Evolutionary conservation across 2,113 vertebrate genomes (phyloP).

Genomic region (Anseranas semipalmata): DNA sequence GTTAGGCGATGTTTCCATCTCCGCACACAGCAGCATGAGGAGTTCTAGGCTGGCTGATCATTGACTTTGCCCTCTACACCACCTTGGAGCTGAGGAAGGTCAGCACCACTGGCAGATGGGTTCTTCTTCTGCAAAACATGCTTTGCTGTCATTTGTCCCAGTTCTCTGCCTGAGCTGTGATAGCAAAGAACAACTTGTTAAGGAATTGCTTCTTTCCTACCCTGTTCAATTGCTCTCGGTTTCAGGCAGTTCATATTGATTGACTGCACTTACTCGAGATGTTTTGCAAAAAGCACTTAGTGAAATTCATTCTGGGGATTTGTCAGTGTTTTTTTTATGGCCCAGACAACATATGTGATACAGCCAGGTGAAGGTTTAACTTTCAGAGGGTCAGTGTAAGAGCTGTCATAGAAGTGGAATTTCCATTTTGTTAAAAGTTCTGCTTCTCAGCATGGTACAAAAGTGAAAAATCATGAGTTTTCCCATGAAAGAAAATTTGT

Average conservation of each 20-base stretch:
- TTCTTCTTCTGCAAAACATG: neutral
- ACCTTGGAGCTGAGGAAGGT: neutral
- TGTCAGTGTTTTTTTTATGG: neutral
- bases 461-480: neutral
- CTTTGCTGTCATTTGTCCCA: neutral
- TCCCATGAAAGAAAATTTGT: accelerated
- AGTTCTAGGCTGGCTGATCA: neutral
- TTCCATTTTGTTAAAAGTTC: neutral
- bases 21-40: neutral
- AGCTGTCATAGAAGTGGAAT: neutral
- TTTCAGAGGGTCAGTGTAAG: neutral
- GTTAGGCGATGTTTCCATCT: neutral
- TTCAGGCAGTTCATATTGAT: neutral
- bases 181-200: neutral
- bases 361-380: neutral
- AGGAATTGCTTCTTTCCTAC: neutral
- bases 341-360: neutral
- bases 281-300: neutral
- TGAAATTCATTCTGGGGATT: neutral
- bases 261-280: neutral
- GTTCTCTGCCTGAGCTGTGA: neutral
- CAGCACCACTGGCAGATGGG: neutral
- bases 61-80: neutral
- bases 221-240: neutral
- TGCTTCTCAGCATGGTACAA: neutral